Base-by-base conservation (phyloP, 2,113 vertebrate genomes). In the Prinia subflava region DNA sequence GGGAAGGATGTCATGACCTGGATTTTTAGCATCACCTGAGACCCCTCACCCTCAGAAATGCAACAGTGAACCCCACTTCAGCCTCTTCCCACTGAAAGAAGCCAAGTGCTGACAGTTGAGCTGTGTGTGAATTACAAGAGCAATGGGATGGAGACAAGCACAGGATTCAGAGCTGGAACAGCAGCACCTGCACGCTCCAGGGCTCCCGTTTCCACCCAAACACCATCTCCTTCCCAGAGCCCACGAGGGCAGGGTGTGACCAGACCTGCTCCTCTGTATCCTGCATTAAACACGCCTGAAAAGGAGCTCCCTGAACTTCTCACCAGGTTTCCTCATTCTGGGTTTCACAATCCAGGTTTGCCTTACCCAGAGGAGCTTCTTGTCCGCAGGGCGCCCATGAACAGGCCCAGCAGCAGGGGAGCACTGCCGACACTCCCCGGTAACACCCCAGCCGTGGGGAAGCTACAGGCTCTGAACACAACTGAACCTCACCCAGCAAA, bases 381-480 rank as follows among this genome's bases (percentile, higher is more conserved):
- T 24, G 6, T 18, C 31, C 30, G 39, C 10, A 2, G 5, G 47
- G n/a, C 15, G 16, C 44, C 33, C 81, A 13, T 1, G 15, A 31
- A 14, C 11, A 74, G 70, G 60, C 16, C 4, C 27, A 30, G 62
- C 16, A 17, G 30, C 21, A 31, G 52, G 30, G 15, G 46, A 76
- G 27, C 10, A 8, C 27, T 4, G 1, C 16, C 1, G 0, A 0
- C 13, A 4, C 49, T 69, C n/a, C 67, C 37, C 0, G 15, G 71
- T 1, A 17, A 41, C 35, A 2, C 44, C 14, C 13, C 13, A 44
- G 44, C 39, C 37, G 23, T 0, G 5, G 13, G 52, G 47, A 39
- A 39, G 39, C 11, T 39, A 39, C 39, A 16, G 46, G 39, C 14
- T 27, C 39, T 4, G 2, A 47, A 44, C 1, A 0, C 0, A 11